Base-by-base conservation (phyloP, 23 tunicate genomes). In the Trididemnum nubilum region DNA sequence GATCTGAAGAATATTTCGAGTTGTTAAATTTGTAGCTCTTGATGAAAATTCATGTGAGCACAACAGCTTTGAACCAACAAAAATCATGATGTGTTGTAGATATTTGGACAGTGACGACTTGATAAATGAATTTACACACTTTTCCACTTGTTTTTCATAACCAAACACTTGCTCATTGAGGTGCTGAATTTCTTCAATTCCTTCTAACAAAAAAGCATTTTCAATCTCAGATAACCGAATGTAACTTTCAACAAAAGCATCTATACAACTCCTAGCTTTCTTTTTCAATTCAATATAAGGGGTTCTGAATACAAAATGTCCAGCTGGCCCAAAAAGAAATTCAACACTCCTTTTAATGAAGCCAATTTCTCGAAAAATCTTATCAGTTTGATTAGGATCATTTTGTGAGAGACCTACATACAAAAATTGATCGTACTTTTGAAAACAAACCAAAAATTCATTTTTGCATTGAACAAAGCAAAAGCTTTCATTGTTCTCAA, bases 401-500 rank as follows among this genome's bases (percentile, higher is more conserved):
- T 36, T 7, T 32, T 73, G 29, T 21, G 7, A 25, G 9, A 73
- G 19, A 15, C 58, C 78, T 9, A 73, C 58, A 38, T 73, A 73
- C 57, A 73, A 40, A 39, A 37, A 73, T 15, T 73, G 24, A 73
- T 73, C 58, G 39, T 38, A 40, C 7, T n/a, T 38, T 40, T 39
- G 57, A 73, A 73, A 73, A 7, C 57, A 38, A 22, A 73, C 58
- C 27, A 39, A 37, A 38, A 73, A 40, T 2, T 39, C 33, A 22
- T 73, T 27, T 40, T 38, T 30, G 39, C 78, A 38, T 39, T 73
- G 29, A 73, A 73, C 39, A 39, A n/a, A 73, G 18, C 58, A 73
- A 39, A 21, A 73, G 25, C 12, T 37, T 27, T 73, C 78, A 15
- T 38, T 24, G 21, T 29, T 38, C 29, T 73, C 58, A 2, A 27